phyloP scores from a whole-genome alignment of 2,888 invertebrate genomes.

The Tridacna gigas region DNA sequence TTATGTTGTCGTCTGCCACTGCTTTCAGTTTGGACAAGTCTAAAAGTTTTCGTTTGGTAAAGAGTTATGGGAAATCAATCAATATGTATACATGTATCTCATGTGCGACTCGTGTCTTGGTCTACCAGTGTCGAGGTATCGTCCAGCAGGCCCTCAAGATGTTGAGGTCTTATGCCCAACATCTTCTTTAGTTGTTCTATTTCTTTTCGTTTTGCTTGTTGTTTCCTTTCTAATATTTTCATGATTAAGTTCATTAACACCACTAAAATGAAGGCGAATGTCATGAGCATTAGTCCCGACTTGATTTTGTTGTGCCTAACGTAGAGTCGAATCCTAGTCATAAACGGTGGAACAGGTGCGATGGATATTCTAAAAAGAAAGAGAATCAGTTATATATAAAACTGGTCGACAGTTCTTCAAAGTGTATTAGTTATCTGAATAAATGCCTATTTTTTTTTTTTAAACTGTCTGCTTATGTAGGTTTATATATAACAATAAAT shows the following conservation, averaged over 20 bases:
- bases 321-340: constrained; percentile 26
- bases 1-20: too few species aligned
- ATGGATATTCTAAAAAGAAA: constrained; percentile 16
- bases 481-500: too few species aligned
- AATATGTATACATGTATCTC: too few species aligned
- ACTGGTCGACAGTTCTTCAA: too few species aligned
- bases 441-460: too few species aligned
- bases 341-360: constrained; percentile 34
- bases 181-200: constrained; percentile 34
- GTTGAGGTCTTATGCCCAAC: constrained; percentile 28
- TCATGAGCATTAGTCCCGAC: constrained; percentile 18
- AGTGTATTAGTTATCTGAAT: too few species aligned
- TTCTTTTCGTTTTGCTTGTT: constrained; percentile 33
- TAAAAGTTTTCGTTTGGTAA: too few species aligned
- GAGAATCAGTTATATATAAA: background rate
- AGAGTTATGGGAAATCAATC: too few species aligned
- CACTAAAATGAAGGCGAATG: constrained; percentile 34
- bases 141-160: background rate
- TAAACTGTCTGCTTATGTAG: too few species aligned
- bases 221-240: constrained; percentile 33
- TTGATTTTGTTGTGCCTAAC: constrained; percentile 37
- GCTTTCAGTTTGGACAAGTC: too few species aligned
- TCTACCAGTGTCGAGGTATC: constrained; percentile 24
- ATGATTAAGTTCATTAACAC: constrained; percentile 35
- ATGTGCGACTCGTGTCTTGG: background rate